phyloP scores from a whole-genome alignment of 2,113 vertebrate species.

The Tylochromis polylepis region DNA sequence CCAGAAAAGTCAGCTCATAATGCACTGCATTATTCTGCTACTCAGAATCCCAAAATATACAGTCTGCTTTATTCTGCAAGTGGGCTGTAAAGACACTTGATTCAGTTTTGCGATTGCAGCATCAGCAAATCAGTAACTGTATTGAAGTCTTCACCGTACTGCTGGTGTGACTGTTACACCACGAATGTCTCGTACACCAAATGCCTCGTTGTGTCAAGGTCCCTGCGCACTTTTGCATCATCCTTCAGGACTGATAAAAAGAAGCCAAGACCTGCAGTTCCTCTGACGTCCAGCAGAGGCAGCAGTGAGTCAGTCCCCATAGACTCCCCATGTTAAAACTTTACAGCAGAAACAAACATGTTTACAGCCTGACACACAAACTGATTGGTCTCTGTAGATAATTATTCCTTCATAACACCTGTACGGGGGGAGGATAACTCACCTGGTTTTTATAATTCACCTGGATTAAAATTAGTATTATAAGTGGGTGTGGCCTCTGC shows the following conservation, averaged over 20 bases:
- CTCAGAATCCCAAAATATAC: not conserved
- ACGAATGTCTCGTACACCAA: not conserved
- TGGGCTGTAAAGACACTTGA: not conserved
- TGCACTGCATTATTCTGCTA: fast-evolving
- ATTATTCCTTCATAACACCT: not conserved
- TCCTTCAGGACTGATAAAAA: not conserved
- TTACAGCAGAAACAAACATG: too few species aligned
- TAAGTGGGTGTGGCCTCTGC: not conserved
- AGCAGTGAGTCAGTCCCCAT: not conserved
- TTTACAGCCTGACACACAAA: not conserved
- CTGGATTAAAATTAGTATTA: not conserved
- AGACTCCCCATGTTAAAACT: not conserved
- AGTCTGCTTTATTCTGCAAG: not conserved
- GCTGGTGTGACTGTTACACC: not conserved
- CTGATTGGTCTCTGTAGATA: fast-evolving
- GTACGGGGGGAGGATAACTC: fast-evolving
- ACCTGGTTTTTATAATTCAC: not conserved
- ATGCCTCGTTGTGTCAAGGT: fast-evolving
- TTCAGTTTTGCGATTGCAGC: not conserved
- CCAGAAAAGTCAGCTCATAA: not conserved
- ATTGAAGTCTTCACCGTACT: not conserved
- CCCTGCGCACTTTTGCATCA: not conserved
- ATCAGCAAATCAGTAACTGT: not conserved
- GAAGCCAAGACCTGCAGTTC: not conserved
- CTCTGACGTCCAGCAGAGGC: not conserved